phyloP scores from a whole-genome alignment of 2,888 invertebrate genomes.

The Thalpophila matura region DNA sequence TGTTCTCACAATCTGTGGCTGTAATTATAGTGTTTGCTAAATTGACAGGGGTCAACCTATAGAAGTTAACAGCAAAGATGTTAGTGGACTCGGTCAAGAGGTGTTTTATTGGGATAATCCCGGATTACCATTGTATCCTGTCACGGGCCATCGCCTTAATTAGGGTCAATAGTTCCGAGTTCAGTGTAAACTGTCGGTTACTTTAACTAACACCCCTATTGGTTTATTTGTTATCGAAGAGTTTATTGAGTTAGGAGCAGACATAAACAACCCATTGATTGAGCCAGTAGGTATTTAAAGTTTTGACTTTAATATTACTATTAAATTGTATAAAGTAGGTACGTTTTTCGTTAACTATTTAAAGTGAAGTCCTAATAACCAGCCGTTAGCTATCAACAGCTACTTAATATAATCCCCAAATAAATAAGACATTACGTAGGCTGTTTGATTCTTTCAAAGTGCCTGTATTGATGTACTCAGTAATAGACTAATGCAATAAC shows the following conservation, averaged over 20 bases:
- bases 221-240: slow-evolving; percentile 67
- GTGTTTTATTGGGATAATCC: slow-evolving; percentile 89
- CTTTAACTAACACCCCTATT: slow-evolving; percentile 71
- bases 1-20: not conserved
- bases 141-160: slow-evolving; percentile 85
- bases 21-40: slow-evolving; percentile 3
- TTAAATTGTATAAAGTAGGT: slow-evolving; percentile 12
- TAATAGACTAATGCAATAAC: slow-evolving; percentile 49
- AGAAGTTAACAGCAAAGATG: slow-evolving; percentile 65
- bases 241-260: slow-evolving; percentile 55
- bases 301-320: slow-evolving; percentile 29
- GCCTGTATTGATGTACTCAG: slow-evolving; percentile 23
- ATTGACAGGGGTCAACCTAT: slow-evolving; percentile 48
- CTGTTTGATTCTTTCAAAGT: not conserved
- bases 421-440: slow-evolving; percentile 37
- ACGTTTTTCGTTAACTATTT: slow-evolving; percentile 16
- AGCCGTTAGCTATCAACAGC: not conserved
- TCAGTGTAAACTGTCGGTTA: slow-evolving; percentile 70
- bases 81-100: slow-evolving; percentile 78
- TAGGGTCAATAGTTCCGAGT: slow-evolving; percentile 84
- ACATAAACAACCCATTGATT: slow-evolving; percentile 61
- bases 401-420: slow-evolving; percentile 21
- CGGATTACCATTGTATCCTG: slow-evolving; percentile 85
- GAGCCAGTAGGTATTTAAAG: slow-evolving; percentile 23
- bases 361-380: too few species aligned